Base-by-base conservation (phyloP, 1,140 invertebrate genomes). In the Eupeodes corollae region DNA sequence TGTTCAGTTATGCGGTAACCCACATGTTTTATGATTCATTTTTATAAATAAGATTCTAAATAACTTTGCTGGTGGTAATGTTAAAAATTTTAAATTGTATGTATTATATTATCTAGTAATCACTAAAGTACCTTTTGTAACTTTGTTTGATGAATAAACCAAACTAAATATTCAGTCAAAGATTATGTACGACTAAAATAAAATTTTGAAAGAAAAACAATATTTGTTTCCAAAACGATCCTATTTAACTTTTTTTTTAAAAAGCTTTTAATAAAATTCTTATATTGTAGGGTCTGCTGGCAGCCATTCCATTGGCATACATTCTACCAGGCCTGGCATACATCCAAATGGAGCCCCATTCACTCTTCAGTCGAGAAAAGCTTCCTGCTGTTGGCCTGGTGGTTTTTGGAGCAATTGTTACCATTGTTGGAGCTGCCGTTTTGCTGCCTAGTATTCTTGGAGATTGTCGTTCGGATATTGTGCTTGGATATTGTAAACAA, bases 281-380 rank as follows among this genome's bases (percentile, higher is more conserved):
- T 26, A 26, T 26, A 26, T 53, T 50, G 31, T 59, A 88, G 84
- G 89, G 89, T 46, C 82, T 91, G 10, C 53, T 91, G 21, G 83
- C 85, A 6, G 89, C 88, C 9, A 84, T 89, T 46, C 88, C 88
- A 8, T 63, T 91, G 49, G 88, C 88, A 14, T 92, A 86, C 67
- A 79, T 92, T 48, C 70, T 93, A 34, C 89, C 89, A 10, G 83
- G 86, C 0, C 60, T 88, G 9, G 85, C 84, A 58, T 90, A 88
- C 56, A 74, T 91, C 48, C 80, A 79, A 60, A 73, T 91, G 51
- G 82, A 86, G 54, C 79, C 83, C 48, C 84, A 84, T 18, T 71
- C 76, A 34, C 51, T 86, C 0, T 65, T 86, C 16, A 82, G 79
- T n/a, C 59, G 72, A 3, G 73, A 75, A 52, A 90, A 91, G 65